phyloP scores from a whole-genome alignment of 2,888 invertebrate species.

The Trissoscelio sp. region DNA sequence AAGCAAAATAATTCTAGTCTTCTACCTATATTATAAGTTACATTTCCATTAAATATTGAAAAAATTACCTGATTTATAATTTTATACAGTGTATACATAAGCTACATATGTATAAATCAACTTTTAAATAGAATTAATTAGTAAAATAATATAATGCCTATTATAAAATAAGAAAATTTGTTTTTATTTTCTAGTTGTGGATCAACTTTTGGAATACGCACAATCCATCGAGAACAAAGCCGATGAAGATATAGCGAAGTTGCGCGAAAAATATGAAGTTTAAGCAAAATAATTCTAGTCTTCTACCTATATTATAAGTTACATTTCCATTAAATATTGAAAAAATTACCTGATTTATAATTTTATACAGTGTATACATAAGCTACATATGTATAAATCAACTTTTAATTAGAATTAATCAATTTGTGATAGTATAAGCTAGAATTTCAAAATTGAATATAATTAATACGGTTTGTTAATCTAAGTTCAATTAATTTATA shows the following conservation, averaged over 20 bases:
- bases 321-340: background rate
- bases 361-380: background rate
- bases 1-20: conserved; percentile 54
- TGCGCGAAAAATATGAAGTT: conserved; percentile 82
- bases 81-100: background rate
- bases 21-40: background rate
- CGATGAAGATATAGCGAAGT: conserved; percentile 78
- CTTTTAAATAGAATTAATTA: too few relatives aligned
- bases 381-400: too few relatives aligned
- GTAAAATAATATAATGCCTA: too few relatives aligned
- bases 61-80: too few relatives aligned
- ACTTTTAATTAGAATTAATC: too few relatives aligned
- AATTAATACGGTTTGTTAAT: too few relatives aligned
- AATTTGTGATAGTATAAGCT: too few relatives aligned
- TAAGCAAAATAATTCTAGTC: conserved; percentile 69
- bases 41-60: background rate
- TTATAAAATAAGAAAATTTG: too few relatives aligned
- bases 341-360: too few relatives aligned
- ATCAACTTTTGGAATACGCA: conserved; percentile 80
- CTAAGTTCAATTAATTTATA: too few relatives aligned
- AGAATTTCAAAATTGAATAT: too few relatives aligned
- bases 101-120: too few relatives aligned
- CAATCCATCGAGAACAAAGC: conserved; percentile 75
- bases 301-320: background rate
- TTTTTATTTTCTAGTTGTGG: conserved; percentile 80